Evolutionary conservation across 2,888 invertebrate species (phyloP), one percentile per base, ranked within the genome.

Genomic region (Mesochorus sp.): DNA sequence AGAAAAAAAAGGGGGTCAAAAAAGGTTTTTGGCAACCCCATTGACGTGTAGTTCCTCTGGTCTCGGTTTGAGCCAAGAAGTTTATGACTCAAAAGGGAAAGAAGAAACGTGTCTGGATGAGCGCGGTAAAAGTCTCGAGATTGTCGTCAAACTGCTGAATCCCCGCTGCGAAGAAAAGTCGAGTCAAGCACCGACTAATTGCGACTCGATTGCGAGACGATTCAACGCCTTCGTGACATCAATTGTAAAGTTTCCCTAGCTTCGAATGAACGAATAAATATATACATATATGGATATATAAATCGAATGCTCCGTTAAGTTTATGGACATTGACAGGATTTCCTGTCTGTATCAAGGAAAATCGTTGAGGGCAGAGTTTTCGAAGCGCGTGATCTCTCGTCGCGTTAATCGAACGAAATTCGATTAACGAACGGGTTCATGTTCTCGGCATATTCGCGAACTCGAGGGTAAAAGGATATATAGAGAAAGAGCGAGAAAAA

Each of bases 141-240:
- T 17, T 3, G 1, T 47, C 39, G 1, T 17, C 6, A 14, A 39
- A 53, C 21, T 26, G 24, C 5, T 21, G 14, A 57, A 49, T 37
- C 31, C 47, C n/a, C 14, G 5, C 19, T 3, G 37, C 28, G 10
- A 14, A 59, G 34, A 61, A 61, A 17, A 39, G 28, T 24, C 24
- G 42, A 26, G 39, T 39, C 39, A 51, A 67, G 51, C 31, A n/a
- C 26, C 55, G 44, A 62, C 77, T 77, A 77, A 77, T 77, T 77
- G 72, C 72, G 77, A 72, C 72, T 62, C 77, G 72, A n/a, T 72
- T 72, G 26, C n/a, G 49, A 72, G 67, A 8, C 72, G 77, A 77
- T 72, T 77, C 77, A 77, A 77, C 72, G 67, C 77, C 55, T 77
- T 67, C 72, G 53, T 67, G 77, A 67, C 72, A 42, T 67, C 55